phyloP scores from a whole-genome alignment of 2,113 vertebrate species.

The Datnioides undecimradiatus region DNA sequence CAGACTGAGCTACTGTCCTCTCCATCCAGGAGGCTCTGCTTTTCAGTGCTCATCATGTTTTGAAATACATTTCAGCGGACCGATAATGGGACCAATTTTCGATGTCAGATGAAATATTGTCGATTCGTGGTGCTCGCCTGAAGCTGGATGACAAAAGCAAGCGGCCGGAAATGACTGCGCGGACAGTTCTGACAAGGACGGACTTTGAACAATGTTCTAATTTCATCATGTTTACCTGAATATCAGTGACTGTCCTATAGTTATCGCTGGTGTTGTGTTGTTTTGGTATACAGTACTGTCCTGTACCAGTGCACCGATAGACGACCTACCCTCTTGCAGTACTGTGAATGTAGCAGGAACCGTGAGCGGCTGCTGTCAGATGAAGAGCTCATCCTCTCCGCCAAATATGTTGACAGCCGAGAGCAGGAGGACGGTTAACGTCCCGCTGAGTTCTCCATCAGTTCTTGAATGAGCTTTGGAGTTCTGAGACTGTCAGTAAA shows the following conservation, averaged over 20 bases:
- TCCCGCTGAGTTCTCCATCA: background rate
- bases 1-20: constrained; percentile 46
- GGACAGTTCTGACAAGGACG: constrained; percentile 25
- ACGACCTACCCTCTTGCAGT: constrained; percentile 38
- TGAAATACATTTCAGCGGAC: constrained; percentile 49
- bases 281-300: constrained; percentile 49
- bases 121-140: constrained; percentile 9
- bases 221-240: constrained; percentile 61
- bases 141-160: constrained; percentile 25
- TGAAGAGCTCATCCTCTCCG: constrained; percentile 26
- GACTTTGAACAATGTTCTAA: constrained; percentile 42
- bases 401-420: background rate
- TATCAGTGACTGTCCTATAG: constrained; percentile 51
- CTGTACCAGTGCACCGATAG: constrained; percentile 52
- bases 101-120: constrained; percentile 55
- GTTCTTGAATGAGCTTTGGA: background rate
- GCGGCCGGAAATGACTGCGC: background rate
- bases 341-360: constrained; percentile 62
- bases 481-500: background rate
- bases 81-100: constrained; percentile 47
- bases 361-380: constrained; percentile 34
- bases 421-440: constrained; percentile 1
- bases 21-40: constrained; percentile 34
- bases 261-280: constrained; percentile 44
- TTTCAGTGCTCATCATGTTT: constrained; percentile 31